A percentile compares a stretch with the other conserved stretches of the same genome.
Evolutionary conservation across 2,113 vertebrate species (phyloP).

Genomic region (Butorides virescens): DNA sequence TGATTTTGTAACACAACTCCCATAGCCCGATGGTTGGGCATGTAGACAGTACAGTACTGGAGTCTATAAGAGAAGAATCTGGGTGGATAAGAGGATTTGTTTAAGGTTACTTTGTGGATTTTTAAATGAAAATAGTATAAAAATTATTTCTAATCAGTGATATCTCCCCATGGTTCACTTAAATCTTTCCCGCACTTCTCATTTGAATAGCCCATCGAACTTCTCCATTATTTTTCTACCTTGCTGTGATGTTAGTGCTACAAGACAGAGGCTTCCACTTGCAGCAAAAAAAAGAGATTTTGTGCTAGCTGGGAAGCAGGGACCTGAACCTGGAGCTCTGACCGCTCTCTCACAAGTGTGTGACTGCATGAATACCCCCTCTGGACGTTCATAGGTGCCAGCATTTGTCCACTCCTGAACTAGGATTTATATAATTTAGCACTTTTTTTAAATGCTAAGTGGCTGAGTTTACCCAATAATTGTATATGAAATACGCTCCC

Average conservation of each 20-base stretch:
- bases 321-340: background rate
- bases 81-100: background rate
- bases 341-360: background rate
- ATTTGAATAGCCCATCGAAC: background rate
- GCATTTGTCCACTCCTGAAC: background rate
- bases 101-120: background rate
- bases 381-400: background rate
- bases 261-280: background rate
- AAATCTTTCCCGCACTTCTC: background rate
- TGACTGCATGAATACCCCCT: background rate
- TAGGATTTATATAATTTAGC: background rate
- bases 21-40: no score
- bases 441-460: background rate
- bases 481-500: background rate
- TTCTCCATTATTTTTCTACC: background rate
- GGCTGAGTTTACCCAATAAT: background rate
- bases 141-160: background rate
- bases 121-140: background rate
- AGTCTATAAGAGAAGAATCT: background rate
- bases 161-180: background rate
- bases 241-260: background rate
- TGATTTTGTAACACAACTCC: background rate
- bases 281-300: background rate
- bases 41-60: background rate
- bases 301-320: background rate